Conservation (phyloP, 1,140 invertebrate species). For the Drosophila malerkotliana region DNA sequence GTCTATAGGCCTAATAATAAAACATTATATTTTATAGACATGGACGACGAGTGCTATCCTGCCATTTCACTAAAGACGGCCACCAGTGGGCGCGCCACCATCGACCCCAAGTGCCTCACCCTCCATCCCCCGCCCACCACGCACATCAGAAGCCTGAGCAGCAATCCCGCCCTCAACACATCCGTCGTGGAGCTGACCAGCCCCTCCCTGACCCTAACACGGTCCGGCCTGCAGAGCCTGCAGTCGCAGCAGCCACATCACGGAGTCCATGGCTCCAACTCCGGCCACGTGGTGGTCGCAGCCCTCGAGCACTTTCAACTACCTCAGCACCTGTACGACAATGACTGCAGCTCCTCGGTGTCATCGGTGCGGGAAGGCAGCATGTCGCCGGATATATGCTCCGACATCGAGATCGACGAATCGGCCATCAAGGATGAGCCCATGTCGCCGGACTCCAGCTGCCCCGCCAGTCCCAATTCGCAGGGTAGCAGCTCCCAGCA, state of each 20-base stretch:
- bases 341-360: slow-evolving; percentile 72
- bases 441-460: slow-evolving; percentile 88
- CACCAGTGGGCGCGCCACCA: slow-evolving; percentile 72
- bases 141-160: slow-evolving; percentile 48
- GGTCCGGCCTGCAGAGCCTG: slow-evolving; percentile 33
- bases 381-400: slow-evolving; percentile 76
- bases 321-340: slow-evolving; percentile 74
- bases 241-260: slow-evolving; percentile 29
- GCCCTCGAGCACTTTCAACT: slow-evolving; percentile 65
- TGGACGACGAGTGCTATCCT: slow-evolving; percentile 93
- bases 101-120: slow-evolving; percentile 77
- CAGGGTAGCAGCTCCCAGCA: slow-evolving; percentile 52
- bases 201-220: slow-evolving; percentile 10
- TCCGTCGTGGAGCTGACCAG: slow-evolving; percentile 38
- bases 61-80: slow-evolving; percentile 88
- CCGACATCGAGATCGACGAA: slow-evolving; percentile 84
- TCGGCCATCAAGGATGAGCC: slow-evolving; percentile 89
- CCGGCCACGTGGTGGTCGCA: slow-evolving; percentile 35
- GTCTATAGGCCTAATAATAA: too few species aligned
- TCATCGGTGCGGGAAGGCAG: slow-evolving; percentile 73
- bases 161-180: slow-evolving; percentile 55
- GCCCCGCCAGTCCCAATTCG: slow-evolving; percentile 86
- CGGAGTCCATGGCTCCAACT: slow-evolving; percentile 4
- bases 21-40: slow-evolving; percentile 85
- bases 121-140: slow-evolving; percentile 64